These are phyloP conservation scores for Caranx melampygus DNA, from an alignment of 2,113 vertebrate genomes.

Conservation along the genomic window DNA sequence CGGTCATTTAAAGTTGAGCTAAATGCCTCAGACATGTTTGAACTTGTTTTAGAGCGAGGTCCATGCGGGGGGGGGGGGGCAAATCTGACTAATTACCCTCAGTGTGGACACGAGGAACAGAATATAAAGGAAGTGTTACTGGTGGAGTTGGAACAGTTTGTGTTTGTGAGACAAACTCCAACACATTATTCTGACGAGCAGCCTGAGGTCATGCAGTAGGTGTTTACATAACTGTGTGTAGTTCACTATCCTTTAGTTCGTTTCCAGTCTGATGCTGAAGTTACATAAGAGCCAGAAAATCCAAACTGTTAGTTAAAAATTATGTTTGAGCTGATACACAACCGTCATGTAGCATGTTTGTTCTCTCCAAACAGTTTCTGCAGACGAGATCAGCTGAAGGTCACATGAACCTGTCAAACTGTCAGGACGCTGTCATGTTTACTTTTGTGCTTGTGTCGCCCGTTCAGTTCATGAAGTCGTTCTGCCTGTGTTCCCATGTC, in stretches of 20 bases:
- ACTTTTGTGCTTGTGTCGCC: background rate
- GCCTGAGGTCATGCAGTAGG: background rate
- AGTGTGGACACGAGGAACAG: no score
- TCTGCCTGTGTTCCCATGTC: constrained; percentile 19
- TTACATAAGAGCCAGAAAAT: background rate
- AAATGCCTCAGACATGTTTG: no score
- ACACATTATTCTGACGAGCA: background rate
- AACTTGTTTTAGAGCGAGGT: no score
- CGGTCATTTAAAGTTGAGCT: no score
- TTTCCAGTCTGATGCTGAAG: background rate
- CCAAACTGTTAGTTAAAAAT: no score
- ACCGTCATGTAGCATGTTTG: background rate
- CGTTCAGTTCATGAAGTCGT: background rate
- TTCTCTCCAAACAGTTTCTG: background rate
- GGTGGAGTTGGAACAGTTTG: background rate
- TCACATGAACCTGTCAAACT: background rate
- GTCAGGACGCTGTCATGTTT: background rate
- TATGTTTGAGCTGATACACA: background rate
- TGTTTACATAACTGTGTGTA: background rate
- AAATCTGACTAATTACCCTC: no score
- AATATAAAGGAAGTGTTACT: background rate
- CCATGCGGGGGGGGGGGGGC: no score
- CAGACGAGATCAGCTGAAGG: background rate
- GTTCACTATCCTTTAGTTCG: no score
- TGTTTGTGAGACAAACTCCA: background rate